Evolutionary conservation across 1,140 invertebrate species (phyloP), one percentile per base, ranked within the genome.

Genomic region (Aporrectodea caliginosa): DNA sequence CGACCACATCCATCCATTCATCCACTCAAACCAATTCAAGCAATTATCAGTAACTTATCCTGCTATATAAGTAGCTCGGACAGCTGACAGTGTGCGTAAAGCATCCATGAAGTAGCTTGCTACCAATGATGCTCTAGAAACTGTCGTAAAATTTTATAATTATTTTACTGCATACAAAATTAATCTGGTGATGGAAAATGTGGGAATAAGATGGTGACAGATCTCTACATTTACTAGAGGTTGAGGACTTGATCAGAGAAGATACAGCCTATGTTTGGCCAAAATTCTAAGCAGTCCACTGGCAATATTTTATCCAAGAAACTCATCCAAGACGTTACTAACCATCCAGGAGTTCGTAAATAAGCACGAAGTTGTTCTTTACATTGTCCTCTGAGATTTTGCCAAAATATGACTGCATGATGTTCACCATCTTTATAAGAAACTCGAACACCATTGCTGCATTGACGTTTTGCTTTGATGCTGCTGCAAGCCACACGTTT

Each of bases 401-500:
- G 75, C 98, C 97, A 90, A 99, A 99, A 87, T 99, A 99, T 0
- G 96, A 97, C 86, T 98, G 96, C 98, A 99, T 99, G 73, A 99
- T 97, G 87, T 99, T 96, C 82, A 97, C 96, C 87, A 99, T 98
- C 89, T 98, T 98, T n/a, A 98, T 91, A 33, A 99, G 90, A 88
- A 99, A 99, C 89, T 99, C 98, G 89, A 99, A 99, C 30, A 99
- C 98, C 97, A 99, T 99, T 0, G 97, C 96, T 74, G 98, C 98
- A 87, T 99, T 99, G 33, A 99, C 97, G 94, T 99, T 99, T 89
- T 99, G 97, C 89, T 98, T 98, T 1, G 98, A 98, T 0, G 99
- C 98, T 6, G 97, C 98, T 34, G 97, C 97, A 80, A 99, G 89
- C 98, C 98, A 99, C 83, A 99, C 98, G 88, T 99, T 99, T 1